These are phyloP conservation scores for Onchidella celtica DNA, from an alignment of 2,888 invertebrate species.

Conservation along the genomic window DNA sequence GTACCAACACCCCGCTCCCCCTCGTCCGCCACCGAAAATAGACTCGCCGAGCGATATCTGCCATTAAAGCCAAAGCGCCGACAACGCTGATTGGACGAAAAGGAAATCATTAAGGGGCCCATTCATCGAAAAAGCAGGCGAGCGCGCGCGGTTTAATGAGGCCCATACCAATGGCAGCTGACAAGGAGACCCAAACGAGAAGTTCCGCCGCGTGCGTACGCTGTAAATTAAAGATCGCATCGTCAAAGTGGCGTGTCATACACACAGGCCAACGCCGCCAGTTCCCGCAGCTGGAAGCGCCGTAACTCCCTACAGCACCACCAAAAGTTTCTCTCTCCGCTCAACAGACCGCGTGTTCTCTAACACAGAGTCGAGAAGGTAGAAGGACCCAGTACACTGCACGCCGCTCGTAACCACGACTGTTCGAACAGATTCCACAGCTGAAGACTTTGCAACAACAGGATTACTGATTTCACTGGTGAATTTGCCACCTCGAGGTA, in stretches of 20 bases:
- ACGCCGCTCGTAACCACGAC: too few species aligned
- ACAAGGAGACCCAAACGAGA: not conserved
- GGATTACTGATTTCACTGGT: too few species aligned
- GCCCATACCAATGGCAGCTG: not conserved
- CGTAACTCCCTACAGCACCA: too few species aligned
- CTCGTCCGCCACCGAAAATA: not conserved
- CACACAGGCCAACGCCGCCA: too few species aligned
- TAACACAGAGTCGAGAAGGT: too few species aligned
- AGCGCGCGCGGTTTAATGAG: conserved; percentile 35
- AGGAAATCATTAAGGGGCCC: conserved; percentile 45
- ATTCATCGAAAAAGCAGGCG: conserved; percentile 24
- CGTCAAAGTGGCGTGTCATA: conserved; percentile 4
- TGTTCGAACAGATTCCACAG: too few species aligned
- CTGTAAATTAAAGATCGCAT: not conserved
- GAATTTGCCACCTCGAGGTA: too few species aligned
- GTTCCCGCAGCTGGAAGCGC: too few species aligned
- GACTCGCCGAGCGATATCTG: conserved; percentile 19
- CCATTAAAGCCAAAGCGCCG: conserved; percentile 28
- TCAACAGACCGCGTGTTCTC: too few species aligned
- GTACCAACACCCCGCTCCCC: conserved; percentile 24
- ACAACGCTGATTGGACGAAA: conserved; percentile 41
- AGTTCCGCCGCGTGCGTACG: not conserved
- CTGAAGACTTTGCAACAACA: too few species aligned
- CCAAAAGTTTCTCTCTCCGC: too few species aligned
- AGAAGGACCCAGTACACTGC: too few species aligned